Evolutionary conservation across 2,797 vertebrate species (phyloP).

Genomic region (Mycteria americana): DNA sequence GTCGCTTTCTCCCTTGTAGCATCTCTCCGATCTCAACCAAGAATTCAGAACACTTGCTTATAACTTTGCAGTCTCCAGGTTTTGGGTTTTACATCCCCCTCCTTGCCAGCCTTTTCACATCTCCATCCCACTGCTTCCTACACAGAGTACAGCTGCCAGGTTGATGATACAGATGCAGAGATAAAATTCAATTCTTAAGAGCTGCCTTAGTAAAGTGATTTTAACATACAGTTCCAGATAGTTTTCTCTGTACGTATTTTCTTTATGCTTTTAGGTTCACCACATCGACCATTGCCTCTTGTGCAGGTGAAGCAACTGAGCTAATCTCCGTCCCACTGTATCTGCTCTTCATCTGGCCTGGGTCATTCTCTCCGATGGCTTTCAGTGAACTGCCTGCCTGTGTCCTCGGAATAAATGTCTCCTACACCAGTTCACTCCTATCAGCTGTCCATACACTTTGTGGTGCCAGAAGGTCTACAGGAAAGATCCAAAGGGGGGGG

Average conservation of each 20-base stretch:
- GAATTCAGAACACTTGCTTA: background rate
- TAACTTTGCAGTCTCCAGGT: background rate
- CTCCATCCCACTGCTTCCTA: constrained; percentile 53
- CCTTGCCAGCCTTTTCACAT: constrained; percentile 26
- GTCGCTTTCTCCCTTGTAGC: background rate
- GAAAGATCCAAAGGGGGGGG: background rate
- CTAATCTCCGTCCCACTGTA: background rate
- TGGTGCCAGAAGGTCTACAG: background rate
- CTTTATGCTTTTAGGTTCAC: background rate
- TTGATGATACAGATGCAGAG: constrained; percentile 32
- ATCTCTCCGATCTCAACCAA: background rate
- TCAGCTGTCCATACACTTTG: background rate
- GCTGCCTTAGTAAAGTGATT: background rate
- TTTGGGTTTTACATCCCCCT: constrained; percentile 11
- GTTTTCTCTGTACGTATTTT: background rate
- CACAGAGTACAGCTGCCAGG: constrained; percentile 45
- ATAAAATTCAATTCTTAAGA: constrained; percentile 5
- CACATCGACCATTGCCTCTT: background rate
- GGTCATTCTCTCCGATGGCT: background rate
- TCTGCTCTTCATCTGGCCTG: accelerated
- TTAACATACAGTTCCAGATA: background rate
- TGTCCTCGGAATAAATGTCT: background rate
- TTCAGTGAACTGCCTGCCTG: background rate
- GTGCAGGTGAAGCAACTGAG: background rate
- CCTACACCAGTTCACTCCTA: background rate